phyloP scores from a whole-genome alignment of 2,888 invertebrate species.

The Epirrhoe alternata region DNA sequence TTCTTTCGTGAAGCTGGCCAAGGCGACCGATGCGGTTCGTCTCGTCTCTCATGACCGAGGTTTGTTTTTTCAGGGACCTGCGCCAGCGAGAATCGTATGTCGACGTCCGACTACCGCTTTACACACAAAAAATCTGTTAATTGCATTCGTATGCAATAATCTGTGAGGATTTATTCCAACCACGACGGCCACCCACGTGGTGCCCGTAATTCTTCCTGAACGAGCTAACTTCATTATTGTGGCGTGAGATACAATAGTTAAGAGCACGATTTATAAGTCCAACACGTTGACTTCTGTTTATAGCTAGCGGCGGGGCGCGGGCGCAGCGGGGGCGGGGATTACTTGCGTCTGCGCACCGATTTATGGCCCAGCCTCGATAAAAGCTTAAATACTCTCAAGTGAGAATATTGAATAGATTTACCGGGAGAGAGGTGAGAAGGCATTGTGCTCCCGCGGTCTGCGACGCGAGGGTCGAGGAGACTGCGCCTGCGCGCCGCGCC shows the following conservation, averaged over 20 bases:
- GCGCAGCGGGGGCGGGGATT: slow-evolving; percentile 78
- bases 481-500: background rate
- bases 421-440: slow-evolving; percentile 45
- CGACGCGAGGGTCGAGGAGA: slow-evolving; percentile 13
- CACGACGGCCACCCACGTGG: slow-evolving; percentile 82
- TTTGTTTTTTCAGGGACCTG: slow-evolving; percentile 79
- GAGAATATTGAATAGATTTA: slow-evolving; percentile 74
- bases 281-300: slow-evolving; percentile 86
- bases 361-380: slow-evolving; percentile 81
- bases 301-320: slow-evolving; percentile 77
- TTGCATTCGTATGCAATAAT: slow-evolving; percentile 76
- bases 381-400: slow-evolving; percentile 83
- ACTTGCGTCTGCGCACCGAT: slow-evolving; percentile 81
- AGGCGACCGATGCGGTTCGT: background rate
- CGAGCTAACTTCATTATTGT: slow-evolving; percentile 85
- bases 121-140: slow-evolving; percentile 76
- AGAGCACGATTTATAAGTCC: slow-evolving; percentile 84
- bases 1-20: background rate
- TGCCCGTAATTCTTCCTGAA: slow-evolving; percentile 81
- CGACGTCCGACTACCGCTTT: slow-evolving; percentile 66
- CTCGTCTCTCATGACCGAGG: slow-evolving; percentile 40
- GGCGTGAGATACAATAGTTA: slow-evolving; percentile 85
- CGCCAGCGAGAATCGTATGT: slow-evolving; percentile 65
- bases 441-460: slow-evolving; percentile 34
- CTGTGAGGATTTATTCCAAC: slow-evolving; percentile 76